A percentile compares a stretch with the other conserved stretches of the same genome.
Evolutionary conservation across 23 tunicate species (phyloP).

Genomic region (Clavelina lepadiformis): DNA sequence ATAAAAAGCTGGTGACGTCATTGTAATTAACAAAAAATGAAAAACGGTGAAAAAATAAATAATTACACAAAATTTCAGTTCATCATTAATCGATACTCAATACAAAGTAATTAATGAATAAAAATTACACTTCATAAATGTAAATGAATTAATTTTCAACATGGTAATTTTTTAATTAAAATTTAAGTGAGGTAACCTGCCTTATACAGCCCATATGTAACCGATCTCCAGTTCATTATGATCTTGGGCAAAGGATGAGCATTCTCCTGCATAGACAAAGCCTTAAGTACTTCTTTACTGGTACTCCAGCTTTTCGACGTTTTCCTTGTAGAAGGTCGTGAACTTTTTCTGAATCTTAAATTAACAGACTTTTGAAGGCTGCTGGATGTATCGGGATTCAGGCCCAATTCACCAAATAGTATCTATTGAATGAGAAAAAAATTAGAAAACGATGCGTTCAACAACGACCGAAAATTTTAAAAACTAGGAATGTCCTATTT

Average conservation of each 20-base stretch:
- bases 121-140: no score
- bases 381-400: background rate
- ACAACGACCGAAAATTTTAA: no score
- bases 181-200: no score
- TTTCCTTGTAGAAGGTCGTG: background rate
- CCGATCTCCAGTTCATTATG: slow-evolving; percentile 70
- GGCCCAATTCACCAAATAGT: slow-evolving; percentile 20
- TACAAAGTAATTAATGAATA: no score
- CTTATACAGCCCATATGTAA: slow-evolving; percentile 29
- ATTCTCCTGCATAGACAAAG: slow-evolving; percentile 18
- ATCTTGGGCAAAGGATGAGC: slow-evolving; percentile 57
- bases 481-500: no score
- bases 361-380: background rate
- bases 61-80: no score
- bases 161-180: no score
- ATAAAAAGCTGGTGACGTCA: no score
- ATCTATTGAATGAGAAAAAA: background rate
- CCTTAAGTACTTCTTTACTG: slow-evolving; percentile 38
- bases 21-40: no score
- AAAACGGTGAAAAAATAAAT: no score
- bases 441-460: background rate
- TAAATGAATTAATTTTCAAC: no score
- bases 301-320: slow-evolving; percentile 50
- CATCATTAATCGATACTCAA: no score
- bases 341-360: background rate